Evolutionary conservation across 2,888 invertebrate genomes (phyloP), one percentile per base, ranked within the genome.

Genomic region (Deilephila elpenor): DNA sequence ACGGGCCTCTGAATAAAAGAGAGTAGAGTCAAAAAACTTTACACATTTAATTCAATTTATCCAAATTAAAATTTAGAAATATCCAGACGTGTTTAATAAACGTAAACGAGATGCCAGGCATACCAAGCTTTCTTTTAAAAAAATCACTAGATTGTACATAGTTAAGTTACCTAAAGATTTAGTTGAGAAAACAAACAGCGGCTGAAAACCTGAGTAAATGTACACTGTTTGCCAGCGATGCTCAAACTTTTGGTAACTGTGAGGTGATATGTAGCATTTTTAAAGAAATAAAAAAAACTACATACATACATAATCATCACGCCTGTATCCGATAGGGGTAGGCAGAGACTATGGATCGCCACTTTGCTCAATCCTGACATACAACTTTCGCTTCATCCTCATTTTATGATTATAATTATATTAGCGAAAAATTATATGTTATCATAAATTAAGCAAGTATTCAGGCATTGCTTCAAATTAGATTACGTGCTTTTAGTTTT

Each of bases 111-210:
- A 67, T 25, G 67, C 25, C 25, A 20, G 14, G 25, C 25, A 14
- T 20, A 8, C 25, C 20, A 25, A 6, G 1, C 8, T 5, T 51
- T 67, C 25, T 51, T 51, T 51, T n/a, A n/a, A 25, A 29, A 51
- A 51, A 67, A 67, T 37, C 62, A 37, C 62, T 62, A 34, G 25
- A 67, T 74, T 74, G 75, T 76, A 76, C 78, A 78, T 80, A 51
- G 67, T 44, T 62, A 62, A 62, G 76, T 74, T 84, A 80, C 81
- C 82, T 71, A 78, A 82, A 82, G 84, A 83, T 83, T 83, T 81
- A 79, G 78, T 80, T 81, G 78, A 75, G 77, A 77, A 53, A 71
- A 70, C 67, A 67, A 67, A 51, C 19, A 19, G 32, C 20, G 17
- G 25, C 25, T 67, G 25, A 3, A 25, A 67, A 44, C 17, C 67